phyloP scores from a whole-genome alignment of 2,113 vertebrate genomes.

The Sclerurus mexicanus region DNA sequence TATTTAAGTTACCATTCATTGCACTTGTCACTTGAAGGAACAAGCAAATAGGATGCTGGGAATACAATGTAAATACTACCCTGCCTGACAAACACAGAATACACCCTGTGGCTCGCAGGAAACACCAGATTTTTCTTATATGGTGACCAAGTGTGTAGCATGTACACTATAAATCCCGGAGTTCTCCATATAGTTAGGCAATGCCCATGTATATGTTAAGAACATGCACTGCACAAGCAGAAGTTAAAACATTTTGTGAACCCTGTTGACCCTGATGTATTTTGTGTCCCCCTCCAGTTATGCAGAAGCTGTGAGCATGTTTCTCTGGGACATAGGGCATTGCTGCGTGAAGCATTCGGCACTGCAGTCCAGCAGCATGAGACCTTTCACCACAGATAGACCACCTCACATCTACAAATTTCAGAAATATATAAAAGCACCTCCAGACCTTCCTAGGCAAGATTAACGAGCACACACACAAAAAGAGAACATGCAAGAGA shows the following conservation, averaged over 20 bases:
- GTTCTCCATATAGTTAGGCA: neutral
- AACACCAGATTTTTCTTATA: rapidly evolving
- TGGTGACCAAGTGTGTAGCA: rapidly evolving
- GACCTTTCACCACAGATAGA: neutral
- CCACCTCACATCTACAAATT: neutral
- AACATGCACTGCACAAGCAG: neutral
- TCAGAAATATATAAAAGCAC: neutral
- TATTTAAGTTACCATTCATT: neutral
- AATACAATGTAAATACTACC: neutral
- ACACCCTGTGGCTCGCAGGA: neutral
- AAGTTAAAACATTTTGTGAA: neutral
- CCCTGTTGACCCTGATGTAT: rapidly evolving
- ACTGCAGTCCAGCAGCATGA: neutral
- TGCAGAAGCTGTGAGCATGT: rapidly evolving
- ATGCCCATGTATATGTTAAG: neutral
- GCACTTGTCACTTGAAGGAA: neutral
- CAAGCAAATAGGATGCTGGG: neutral
- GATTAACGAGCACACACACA: neutral
- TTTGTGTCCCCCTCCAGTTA: neutral
- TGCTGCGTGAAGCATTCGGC: neutral
- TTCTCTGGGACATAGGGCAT: neutral
- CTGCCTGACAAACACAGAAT: neutral
- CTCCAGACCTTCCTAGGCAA: neutral
- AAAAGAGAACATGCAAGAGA: neutral
- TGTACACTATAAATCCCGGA: neutral